Evolutionary conservation across 1,140 invertebrate species (phyloP), one percentile per base, ranked within the genome.

Genomic region (Drosophila cardini): DNA sequence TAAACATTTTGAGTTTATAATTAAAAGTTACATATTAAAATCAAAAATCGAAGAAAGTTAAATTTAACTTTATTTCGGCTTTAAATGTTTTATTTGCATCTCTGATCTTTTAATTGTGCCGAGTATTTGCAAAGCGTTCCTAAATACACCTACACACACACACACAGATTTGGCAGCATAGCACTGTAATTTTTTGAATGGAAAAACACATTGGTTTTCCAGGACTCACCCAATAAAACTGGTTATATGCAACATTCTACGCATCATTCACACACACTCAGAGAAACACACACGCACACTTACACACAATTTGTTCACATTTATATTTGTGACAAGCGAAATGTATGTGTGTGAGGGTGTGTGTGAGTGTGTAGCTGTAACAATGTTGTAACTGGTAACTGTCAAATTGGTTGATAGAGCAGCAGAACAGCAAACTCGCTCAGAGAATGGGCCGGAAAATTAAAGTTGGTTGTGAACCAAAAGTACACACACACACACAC

Each of bases 361-460:
- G 60, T 60, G 32, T 71, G 38, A 50, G 52, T 57, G 38, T 52
- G n/a, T 61, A 42, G 46, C 45, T 79, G 82, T 76, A 82, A 85
- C 83, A 87, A 86, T 82, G 78, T 87, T 86, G 83, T 87, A 82
- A 78, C 70, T 78, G 78, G 64, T 76, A 86, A 87, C 83, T 86
- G 83, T 86, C 82, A 86, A 86, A 86, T 87, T 82, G 82, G 75
- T 83, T 79, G 76, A 82, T 84, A 83, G 68, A 78, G 58, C 72
- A 72, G 58, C 72, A 78, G 46, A 58, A 46, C 62, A 52, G 48
- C 43, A 56, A 65, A 64, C 53, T 55, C 65, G 45, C 64, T 18
- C 30, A 3, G 32, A 67, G 52, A 46, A 42, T 46, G 46, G 48
- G 7, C 55, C 34, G 26, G 13, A 18, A 48, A 56, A 56, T 57